Evolutionary conservation across 1,140 invertebrate species (phyloP).

Genomic region (Agrilus planipennis): DNA sequence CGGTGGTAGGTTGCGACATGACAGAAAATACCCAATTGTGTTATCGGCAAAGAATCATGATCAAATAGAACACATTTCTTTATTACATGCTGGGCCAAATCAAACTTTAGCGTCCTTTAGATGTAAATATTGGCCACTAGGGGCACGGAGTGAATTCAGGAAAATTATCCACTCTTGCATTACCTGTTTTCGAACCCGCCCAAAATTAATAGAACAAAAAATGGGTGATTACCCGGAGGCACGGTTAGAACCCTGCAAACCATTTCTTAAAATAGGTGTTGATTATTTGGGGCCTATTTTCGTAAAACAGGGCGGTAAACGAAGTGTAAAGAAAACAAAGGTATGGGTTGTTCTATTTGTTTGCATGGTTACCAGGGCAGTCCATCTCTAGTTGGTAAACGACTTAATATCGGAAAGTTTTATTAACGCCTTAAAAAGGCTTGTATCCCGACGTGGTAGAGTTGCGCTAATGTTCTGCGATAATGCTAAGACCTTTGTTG

Average conservation of each 20-base stretch:
- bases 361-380: conserved; percentile 17
- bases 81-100: conserved; percentile 19
- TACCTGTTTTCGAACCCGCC: conserved; percentile 16
- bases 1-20: conserved; percentile 10
- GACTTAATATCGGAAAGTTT: too few relatives aligned
- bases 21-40: conserved; percentile 18
- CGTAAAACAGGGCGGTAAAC: conserved; percentile 12
- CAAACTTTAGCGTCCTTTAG: conserved; percentile 8
- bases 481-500: conserved; percentile 2
- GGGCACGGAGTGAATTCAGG: conserved; percentile 7
- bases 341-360: conserved; percentile 18
- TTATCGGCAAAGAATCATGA: conserved; percentile 12
- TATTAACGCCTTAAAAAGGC: conserved; percentile 6
- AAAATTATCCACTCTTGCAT: conserved; percentile 19
- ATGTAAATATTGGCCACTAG: conserved; percentile 12
- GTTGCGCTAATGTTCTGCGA: background rate
- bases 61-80: conserved; percentile 15
- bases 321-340: conserved; percentile 15
- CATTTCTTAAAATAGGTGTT: conserved; percentile 12
- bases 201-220: conserved; percentile 10
- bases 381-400: conserved; percentile 22
- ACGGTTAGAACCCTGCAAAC: conserved; percentile 11
- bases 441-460: background rate
- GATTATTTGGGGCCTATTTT: conserved; percentile 22
- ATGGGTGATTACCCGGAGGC: conserved; percentile 24